phyloP scores from a whole-genome alignment of 2,888 invertebrate genomes.

The Stenodera caucasica region DNA sequence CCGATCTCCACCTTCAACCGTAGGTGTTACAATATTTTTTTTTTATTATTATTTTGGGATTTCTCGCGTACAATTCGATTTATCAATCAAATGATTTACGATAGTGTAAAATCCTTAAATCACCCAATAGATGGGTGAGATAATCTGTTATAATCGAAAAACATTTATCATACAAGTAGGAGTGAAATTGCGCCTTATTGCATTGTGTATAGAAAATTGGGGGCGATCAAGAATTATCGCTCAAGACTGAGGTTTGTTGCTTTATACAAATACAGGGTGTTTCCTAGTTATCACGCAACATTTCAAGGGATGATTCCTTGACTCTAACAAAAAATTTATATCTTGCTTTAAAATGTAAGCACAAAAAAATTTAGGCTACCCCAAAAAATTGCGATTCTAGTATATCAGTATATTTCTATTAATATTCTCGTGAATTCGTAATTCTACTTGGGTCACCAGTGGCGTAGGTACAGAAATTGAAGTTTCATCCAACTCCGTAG shows the following conservation, averaged over 20 bases:
- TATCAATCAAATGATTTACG: slow-evolving; percentile 1
- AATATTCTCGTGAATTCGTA: no score
- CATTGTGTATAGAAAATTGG: background rate
- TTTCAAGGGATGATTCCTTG: no score
- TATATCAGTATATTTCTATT: no score
- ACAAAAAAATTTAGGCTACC: no score
- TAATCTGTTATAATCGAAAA: slow-evolving; percentile 4
- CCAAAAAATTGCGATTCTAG: no score
- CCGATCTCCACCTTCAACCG: background rate
- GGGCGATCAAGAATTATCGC: background rate
- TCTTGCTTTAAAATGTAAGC: no score
- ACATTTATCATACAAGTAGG: background rate
- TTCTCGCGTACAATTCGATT: background rate
- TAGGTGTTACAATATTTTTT: background rate
- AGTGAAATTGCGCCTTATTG: background rate
- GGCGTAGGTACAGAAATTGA: no score
- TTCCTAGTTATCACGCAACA: no score
- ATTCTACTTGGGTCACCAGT: no score
- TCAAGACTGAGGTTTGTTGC: background rate
- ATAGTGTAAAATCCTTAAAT: background rate
- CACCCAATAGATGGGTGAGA: background rate
- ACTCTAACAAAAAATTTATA: no score
- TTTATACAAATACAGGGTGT: no score
- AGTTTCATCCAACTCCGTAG: no score
- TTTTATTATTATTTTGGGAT: background rate